phyloP scores from a whole-genome alignment of 2,797 vertebrate species.

The Lacerta agilis region DNA sequence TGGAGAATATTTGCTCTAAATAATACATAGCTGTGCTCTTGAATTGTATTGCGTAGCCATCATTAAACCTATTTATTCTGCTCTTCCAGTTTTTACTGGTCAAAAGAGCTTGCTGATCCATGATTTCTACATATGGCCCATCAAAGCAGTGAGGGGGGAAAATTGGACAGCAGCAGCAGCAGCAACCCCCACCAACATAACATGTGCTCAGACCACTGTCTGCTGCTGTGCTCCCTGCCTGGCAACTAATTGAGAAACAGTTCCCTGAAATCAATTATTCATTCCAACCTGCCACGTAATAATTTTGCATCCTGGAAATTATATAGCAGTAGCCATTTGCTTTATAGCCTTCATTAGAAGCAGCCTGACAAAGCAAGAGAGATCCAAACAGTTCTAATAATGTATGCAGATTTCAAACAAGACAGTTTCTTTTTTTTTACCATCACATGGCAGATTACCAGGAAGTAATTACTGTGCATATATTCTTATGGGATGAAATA shows the following conservation, averaged over 20 bases:
- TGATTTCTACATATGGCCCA: neutral
- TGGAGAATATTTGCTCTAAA: neutral
- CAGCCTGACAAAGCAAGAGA: constrained; percentile 64
- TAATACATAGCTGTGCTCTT: neutral
- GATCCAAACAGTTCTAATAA: constrained; percentile 55
- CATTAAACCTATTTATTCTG: neutral
- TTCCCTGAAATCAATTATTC: constrained; percentile 60
- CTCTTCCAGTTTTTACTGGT: neutral
- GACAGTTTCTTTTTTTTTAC: constrained; percentile 50
- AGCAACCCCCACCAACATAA: constrained; percentile 46
- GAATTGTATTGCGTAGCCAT: neutral
- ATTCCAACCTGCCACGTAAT: constrained; percentile 67
- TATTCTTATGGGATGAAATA: constrained; percentile 65
- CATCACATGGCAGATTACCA: constrained; percentile 58
- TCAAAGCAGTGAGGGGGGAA: neutral
- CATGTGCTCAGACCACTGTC: constrained; percentile 52
- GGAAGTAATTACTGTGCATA: constrained; percentile 52
- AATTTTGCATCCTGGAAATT: constrained; percentile 68
- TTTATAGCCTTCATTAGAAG: constrained; percentile 69
- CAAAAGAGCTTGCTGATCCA: constrained; percentile 28
- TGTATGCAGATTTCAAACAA: constrained; percentile 55
- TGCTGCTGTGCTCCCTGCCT: constrained; percentile 58
- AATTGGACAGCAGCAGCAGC: constrained; percentile 36
- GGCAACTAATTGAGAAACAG: constrained; percentile 58
- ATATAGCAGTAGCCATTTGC: constrained; percentile 59